Base-by-base conservation (phyloP, 1,140 invertebrate species). In the Platyura marginata region DNA sequence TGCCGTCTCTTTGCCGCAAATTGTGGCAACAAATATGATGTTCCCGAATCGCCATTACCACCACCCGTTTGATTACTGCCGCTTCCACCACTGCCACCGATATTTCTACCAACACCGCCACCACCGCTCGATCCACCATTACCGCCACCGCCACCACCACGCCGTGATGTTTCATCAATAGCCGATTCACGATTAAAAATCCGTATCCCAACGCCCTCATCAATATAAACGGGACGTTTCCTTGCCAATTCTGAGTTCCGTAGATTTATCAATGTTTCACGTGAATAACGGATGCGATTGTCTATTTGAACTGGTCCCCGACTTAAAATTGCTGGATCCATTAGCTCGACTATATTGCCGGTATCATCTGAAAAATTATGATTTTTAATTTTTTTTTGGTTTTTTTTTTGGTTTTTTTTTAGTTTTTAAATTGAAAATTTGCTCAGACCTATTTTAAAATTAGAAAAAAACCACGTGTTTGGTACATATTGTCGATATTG, bases 1-100 rank as follows among this genome's bases (percentile, higher is more conserved):
- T 53, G 49, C 3, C 55, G 52, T 8, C 50, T 47, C 32, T 61
- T 61, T 0, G 48, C 54, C 18, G 36, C 36, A 53, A 61, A 61
- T 9, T 56, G 56, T 20, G 58, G 58, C 58, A 61, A 58, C 44
- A 61, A 51, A 49, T 60, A 54, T 1, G 58, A 50, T n/a, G 56
- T 57, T 5, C 57, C 18, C 13, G 21, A 20, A 8, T 25, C 15
- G 3, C 6, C 6, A 15, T 6, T 34, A 42, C 41, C 3, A 3
- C 20, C 21, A 33, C 33, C 33, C 9, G 18, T 33, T 18, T 9
- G 13, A 21, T 6, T 16, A 34, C 41, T 3, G 3, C 25, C 21
- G 16, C 18, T 42, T 20, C 25, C 25, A 33, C 20, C 41, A 18
- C 18, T 8, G 3, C 41, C 41, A 21, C 41, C 15, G 22, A 13